These are phyloP conservation scores for Acridotheres tristis DNA, from an alignment of 2,797 vertebrate species.

Conservation along the genomic window DNA sequence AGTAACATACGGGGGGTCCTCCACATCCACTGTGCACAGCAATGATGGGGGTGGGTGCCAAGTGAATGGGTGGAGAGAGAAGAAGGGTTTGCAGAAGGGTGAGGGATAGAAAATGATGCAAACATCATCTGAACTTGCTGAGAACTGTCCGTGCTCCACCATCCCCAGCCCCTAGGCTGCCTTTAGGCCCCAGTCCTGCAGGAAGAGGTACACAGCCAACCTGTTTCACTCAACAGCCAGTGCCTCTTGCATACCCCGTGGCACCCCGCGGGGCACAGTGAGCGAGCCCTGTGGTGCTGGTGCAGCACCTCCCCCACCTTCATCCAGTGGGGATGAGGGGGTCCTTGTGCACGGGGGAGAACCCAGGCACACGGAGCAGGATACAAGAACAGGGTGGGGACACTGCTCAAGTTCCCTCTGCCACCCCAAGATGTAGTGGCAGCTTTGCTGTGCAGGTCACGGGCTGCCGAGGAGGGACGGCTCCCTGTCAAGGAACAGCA, in stretches of 20 bases:
- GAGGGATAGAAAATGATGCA: not conserved
- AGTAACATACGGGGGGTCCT: not conserved
- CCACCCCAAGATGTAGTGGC: not conserved
- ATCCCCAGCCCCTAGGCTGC: not conserved
- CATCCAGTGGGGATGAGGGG: accelerated
- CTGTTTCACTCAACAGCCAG: not conserved
- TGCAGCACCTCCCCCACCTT: not conserved
- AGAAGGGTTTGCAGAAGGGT: not conserved
- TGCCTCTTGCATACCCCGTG: accelerated
- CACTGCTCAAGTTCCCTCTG: not conserved
- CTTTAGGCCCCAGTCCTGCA: accelerated
- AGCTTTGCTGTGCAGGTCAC: not conserved
- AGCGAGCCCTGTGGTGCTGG: accelerated
- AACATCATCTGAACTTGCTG: not conserved
- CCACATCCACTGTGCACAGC: not conserved
- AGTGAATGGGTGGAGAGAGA: not conserved
- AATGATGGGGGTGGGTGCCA: not conserved
- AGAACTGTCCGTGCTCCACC: not conserved
- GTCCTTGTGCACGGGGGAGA: not conserved
- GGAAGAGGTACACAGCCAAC: not conserved
- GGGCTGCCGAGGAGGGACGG: accelerated
- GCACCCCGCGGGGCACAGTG: not conserved
- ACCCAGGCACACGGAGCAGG: not conserved
- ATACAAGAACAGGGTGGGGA: not conserved
- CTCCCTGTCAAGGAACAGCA: not conserved